Conservation (phyloP, 2,113 vertebrate genomes). For the Aphelocoma coerulescens region DNA sequence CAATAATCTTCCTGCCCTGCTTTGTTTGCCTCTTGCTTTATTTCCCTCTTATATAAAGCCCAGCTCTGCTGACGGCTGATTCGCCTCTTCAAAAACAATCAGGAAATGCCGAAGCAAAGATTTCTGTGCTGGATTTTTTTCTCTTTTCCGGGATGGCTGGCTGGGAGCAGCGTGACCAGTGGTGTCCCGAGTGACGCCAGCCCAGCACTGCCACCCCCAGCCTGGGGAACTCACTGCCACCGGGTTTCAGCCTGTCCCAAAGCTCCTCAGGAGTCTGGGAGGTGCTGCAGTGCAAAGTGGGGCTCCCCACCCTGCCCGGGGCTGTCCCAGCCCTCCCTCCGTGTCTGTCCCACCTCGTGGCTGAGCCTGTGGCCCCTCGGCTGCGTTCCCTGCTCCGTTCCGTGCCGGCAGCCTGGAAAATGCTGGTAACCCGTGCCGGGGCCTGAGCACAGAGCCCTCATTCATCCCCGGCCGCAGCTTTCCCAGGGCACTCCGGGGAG, state of each 20-base stretch:
- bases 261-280: accelerated
- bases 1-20: background rate
- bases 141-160: background rate
- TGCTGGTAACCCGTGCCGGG: background rate
- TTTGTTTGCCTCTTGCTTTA: background rate
- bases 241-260: accelerated
- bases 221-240: background rate
- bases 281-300: accelerated
- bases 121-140: background rate
- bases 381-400: background rate
- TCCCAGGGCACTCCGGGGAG: background rate
- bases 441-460: background rate
- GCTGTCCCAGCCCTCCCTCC: background rate
- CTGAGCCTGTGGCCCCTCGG: background rate
- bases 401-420: background rate
- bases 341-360: background rate
- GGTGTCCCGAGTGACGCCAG: background rate
- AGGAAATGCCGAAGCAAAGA: background rate
- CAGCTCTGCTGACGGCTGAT: background rate
- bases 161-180: background rate
- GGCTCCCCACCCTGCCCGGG: accelerated
- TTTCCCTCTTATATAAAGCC: background rate
- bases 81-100: background rate
- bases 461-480: background rate
- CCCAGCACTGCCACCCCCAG: background rate